Conservation (phyloP, 1,140 invertebrate genomes). For the Teleogryllus occipitalis region DNA sequence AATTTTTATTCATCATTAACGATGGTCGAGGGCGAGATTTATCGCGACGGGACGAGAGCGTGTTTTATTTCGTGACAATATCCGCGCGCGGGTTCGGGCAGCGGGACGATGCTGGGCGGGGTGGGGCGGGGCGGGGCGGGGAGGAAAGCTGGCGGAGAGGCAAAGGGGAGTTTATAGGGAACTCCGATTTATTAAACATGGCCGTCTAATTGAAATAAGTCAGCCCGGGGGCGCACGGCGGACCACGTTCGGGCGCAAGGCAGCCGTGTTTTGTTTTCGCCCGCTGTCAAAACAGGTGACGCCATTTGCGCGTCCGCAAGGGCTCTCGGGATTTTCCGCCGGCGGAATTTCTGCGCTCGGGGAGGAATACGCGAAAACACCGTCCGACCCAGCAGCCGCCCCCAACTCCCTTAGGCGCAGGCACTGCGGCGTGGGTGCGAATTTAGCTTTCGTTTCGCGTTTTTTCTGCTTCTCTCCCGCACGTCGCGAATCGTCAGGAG, state of each 20-base stretch:
- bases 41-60: not conserved
- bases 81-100: not conserved
- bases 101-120: too few relatives aligned
- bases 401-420: too few relatives aligned
- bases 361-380: not conserved
- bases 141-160: too few relatives aligned
- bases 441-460: not conserved
- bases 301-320: not conserved
- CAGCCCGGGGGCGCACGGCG: too few relatives aligned
- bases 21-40: not conserved
- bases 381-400: too few relatives aligned
- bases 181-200: too few relatives aligned
- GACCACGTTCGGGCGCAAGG: not conserved
- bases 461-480: not conserved
- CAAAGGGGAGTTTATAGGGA: too few relatives aligned
- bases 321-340: not conserved
- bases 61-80: slow-evolving; percentile 5
- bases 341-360: not conserved
- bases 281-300: not conserved
- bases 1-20: slow-evolving; percentile 6
- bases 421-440: too few relatives aligned
- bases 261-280: not conserved
- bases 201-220: too few relatives aligned
- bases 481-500: not conserved
- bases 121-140: too few relatives aligned